Base-by-base conservation (phyloP, 2,888 invertebrate species). In the Plagodis pulveraria region DNA sequence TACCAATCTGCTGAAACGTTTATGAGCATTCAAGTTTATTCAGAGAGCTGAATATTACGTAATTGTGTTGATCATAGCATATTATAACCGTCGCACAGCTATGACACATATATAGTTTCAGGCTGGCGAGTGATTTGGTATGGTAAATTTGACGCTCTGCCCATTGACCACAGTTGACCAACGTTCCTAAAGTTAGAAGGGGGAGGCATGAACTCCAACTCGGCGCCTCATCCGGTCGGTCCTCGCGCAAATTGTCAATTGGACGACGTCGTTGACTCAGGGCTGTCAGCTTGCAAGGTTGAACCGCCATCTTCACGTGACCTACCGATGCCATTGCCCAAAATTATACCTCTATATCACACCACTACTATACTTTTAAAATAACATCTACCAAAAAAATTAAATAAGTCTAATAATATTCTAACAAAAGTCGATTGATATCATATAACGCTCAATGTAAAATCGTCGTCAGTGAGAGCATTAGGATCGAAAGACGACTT, bases 161-260 rank as follows among this genome's bases (percentile, higher is more conserved):
- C 69, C 64, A 78, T 81, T 81, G 76, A 74, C 67, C 66, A 67
- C 70, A 78, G 77, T 79, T 77, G 79, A 80, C 74, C 78, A 77
- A 61, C 80, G 77, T 74, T 83, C 77, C 78, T 80, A 79, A 86
- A 87, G 80, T 87, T 78, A 79, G 81, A 84, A 84, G 86, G 89
- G 87, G 91, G 89, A 85, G 88, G 84, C 76, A 82, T 77, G 81
- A 80, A 78, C 77, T 73, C 74, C 80, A 75, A 74, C 81, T 76
- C 85, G 83, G 81, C 83, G 87, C 87, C 87, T 85, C 90, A 89
- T 91, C 91, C 91, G 91, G 90, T 86, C 83, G 76, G 66, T 80
- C 76, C 78, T 80, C 80, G 81, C 84, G 81, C 87, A 87, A 91
- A 91, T 91, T 90, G 89, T 80, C 86, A 89, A 89, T 89, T 90